Conservation (phyloP, 2,888 invertebrate species). For the Boloria euphrosyne region DNA sequence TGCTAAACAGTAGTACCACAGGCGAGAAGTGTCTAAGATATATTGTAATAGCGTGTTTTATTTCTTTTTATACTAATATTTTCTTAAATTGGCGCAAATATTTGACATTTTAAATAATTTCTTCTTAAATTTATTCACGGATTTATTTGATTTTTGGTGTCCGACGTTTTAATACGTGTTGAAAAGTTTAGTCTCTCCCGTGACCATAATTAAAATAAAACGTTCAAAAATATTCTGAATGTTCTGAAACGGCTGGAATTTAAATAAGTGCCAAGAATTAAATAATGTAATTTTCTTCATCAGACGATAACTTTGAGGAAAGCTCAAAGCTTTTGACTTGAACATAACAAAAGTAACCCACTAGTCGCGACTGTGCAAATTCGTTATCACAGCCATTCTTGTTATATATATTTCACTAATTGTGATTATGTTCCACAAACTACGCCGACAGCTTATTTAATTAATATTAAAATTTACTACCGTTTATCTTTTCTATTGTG, state of each 20-base stretch:
- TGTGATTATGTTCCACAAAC: constrained; percentile 65
- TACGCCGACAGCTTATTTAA: constrained; percentile 46
- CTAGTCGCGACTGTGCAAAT: constrained; percentile 73
- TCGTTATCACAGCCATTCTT: constrained; percentile 77
- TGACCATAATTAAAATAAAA: too few species aligned
- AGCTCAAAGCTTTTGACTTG: constrained; percentile 40
- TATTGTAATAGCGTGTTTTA: constrained; percentile 12
- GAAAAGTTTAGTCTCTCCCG: too few species aligned
- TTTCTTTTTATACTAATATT: too few species aligned
- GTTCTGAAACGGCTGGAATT: too few species aligned
- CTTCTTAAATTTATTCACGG: too few species aligned
- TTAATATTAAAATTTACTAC: constrained; percentile 47
- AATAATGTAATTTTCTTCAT: too few species aligned
- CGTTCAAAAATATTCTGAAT: too few species aligned
- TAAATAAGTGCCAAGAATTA: too few species aligned
- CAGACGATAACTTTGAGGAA: not conserved
- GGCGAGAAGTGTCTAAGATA: constrained; percentile 35
- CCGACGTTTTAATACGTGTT: too few species aligned
- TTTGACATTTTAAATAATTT: too few species aligned
- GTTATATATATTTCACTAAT: constrained; percentile 73
- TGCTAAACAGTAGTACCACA: constrained; percentile 66
- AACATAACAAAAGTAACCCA: constrained; percentile 45
- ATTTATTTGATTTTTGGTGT: too few species aligned
- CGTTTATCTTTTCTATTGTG: constrained; percentile 42
- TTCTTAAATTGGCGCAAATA: too few species aligned